phyloP scores from a whole-genome alignment of 1,140 invertebrate species.

The Drosophila erecta region DNA sequence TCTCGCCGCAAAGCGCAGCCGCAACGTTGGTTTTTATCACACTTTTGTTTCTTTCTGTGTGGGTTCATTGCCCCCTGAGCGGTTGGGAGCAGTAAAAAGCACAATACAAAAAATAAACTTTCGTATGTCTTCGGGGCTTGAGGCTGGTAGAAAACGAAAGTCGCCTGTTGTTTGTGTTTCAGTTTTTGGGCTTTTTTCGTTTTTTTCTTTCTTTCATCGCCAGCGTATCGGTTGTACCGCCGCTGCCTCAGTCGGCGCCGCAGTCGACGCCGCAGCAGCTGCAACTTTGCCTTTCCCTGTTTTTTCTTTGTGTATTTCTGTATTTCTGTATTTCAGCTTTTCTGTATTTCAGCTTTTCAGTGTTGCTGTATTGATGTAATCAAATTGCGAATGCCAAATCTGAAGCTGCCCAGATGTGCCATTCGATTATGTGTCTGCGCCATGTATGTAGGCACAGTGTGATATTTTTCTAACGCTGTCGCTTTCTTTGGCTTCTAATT shows the following conservation, averaged over 20 bases:
- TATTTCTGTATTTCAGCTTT: no score
- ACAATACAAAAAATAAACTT: constrained; percentile 42
- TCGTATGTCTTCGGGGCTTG: constrained; percentile 56
- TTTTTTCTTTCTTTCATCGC: constrained; percentile 38
- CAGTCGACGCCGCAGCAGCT: constrained; percentile 11
- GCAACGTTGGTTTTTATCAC: constrained; percentile 10
- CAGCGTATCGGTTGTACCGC: constrained; percentile 45
- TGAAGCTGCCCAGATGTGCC: constrained; percentile 19
- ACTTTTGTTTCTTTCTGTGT: background rate
- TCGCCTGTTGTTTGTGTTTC: constrained; percentile 60
- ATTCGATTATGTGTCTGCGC: background rate
- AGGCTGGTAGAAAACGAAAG: constrained; percentile 76
- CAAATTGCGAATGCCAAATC: constrained; percentile 67
- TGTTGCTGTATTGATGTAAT: constrained; percentile 63
- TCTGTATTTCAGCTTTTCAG: no score
- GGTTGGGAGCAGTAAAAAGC: constrained; percentile 10
- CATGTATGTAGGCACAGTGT: background rate
- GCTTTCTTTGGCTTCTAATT: constrained; percentile 77
- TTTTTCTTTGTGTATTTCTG: constrained; percentile 37
- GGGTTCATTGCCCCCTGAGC: constrained; percentile 53
- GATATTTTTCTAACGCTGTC: constrained; percentile 53
- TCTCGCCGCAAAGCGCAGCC: constrained; percentile 27
- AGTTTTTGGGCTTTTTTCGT: constrained; percentile 5
- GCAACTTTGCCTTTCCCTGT: constrained; percentile 55
- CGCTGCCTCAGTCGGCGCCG: constrained; percentile 6